Percentiles rank a stretch among this genome's conserved stretches.
These are phyloP conservation scores for Melipona bicolor DNA, from an alignment of 2,888 invertebrate species.

Conservation along the genomic window DNA sequence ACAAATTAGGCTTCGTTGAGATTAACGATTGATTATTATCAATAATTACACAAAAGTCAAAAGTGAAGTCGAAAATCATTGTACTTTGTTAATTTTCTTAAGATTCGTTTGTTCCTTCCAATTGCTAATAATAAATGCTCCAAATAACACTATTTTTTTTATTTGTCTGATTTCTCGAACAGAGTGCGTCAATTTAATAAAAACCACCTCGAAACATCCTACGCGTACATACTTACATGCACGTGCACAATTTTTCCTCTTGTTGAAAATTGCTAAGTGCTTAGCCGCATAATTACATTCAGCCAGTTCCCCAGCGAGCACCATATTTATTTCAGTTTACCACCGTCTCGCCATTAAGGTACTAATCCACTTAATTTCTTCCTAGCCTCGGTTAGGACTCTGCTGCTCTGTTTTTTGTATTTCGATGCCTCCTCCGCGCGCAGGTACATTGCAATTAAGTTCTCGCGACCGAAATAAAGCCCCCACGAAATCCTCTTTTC, in stretches of 20 bases:
- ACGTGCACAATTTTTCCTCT: background rate
- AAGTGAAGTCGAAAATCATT: background rate
- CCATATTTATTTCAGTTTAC: conserved; percentile 73
- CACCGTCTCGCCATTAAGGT: conserved; percentile 63
- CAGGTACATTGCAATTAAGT: conserved; percentile 59
- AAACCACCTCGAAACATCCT: background rate
- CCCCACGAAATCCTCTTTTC: conserved; percentile 22
- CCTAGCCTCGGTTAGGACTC: conserved; percentile 21
- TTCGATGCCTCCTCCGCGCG: conserved; percentile 41
- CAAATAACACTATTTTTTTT: background rate
- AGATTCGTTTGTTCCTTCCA: background rate
- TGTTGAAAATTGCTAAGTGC: conserved; percentile 65
- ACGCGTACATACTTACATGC: too few species aligned
- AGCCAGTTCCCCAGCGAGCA: conserved; percentile 50
- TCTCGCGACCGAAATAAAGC: conserved; percentile 23
- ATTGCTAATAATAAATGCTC: background rate
- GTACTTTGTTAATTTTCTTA: background rate
- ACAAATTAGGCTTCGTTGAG: background rate
- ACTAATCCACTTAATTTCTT: conserved; percentile 72
- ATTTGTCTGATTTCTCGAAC: background rate
- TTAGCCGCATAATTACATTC: conserved; percentile 70
- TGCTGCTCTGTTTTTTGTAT: conserved; percentile 55
- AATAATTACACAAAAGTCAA: background rate
- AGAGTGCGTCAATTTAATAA: background rate
- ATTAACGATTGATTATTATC: background rate